Evolutionary conservation across 2,888 invertebrate genomes (phyloP), one percentile per base, ranked within the genome.

Genomic region (Caenorhabditis sp.): DNA sequence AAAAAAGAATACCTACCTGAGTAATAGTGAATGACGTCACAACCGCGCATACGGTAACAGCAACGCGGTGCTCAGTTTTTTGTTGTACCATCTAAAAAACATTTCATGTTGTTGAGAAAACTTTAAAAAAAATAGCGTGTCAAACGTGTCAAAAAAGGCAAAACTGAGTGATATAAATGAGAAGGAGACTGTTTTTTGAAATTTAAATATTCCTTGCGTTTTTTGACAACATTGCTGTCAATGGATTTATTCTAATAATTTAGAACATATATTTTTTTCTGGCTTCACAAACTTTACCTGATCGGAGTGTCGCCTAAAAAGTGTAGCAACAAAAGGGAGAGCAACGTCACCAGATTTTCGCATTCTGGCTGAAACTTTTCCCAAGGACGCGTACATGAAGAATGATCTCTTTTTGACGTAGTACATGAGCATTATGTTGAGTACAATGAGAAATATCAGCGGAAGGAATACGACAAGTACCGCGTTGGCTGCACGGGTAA

Each of bases 11-110:
- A n/a, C n/a, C n/a, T n/a, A n/a, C n/a, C 31, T 31, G 85, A 8
- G 85, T 85, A 5, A 85, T 77, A 3, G 84, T 84, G 66, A 85
- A 84, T 8, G 81, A 82, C 4, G 82, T 82, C 12, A 84, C 84
- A 23, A 84, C 83, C 6, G 81, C 81, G 51, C 83, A 84, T 6
- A 84, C 84, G 0, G 84, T 84, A 21, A 84, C 75, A 2, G 84
- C 83, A 19, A 84, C 82, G 27, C 81, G 75, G 66, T 84, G 84
- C 54, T 84, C 84, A 6, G 78, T 81, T 68, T 67, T 67, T 64
- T 80, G 80, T 58, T 78, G 77, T 10, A 80, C 67, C 50, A 80
- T 80, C 78, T 80, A 61, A 59, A 71, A 50, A n/a, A 43, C 31
- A 31, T 54, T 24, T 2, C 17, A 24, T 36, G 12, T 14, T 57